Conservation (phyloP, 1,140 invertebrate species). For the Notospermus geniculatus region DNA sequence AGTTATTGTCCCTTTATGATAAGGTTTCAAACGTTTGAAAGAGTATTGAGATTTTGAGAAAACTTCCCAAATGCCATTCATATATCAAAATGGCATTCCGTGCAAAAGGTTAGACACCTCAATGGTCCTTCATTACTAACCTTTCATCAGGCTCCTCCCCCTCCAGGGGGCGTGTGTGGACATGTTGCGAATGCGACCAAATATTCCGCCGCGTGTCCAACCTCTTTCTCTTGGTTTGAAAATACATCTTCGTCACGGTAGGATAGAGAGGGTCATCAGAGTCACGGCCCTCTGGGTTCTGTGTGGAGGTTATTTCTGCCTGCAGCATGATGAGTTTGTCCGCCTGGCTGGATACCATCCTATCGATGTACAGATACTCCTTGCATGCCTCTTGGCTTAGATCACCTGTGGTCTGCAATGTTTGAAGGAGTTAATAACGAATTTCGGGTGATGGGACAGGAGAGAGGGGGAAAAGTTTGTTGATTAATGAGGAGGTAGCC, state of each 20-base stretch:
- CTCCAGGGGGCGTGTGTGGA: neutral
- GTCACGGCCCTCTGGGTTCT: constrained; percentile 27
- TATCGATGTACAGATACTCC: constrained; percentile 26
- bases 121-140: too few species aligned
- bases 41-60: too few species aligned
- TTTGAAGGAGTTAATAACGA: too few species aligned
- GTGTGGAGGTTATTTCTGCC: constrained; percentile 29
- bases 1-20: neutral
- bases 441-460: too few species aligned
- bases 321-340: constrained; percentile 23
- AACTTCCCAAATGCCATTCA: too few species aligned
- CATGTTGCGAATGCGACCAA: neutral
- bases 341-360: constrained; percentile 24
- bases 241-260: constrained; percentile 32
- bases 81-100: too few species aligned
- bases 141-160: too few species aligned
- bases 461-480: too few species aligned
- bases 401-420: constrained; percentile 21
- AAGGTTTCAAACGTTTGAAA: too few species aligned
- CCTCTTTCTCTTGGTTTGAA: constrained; percentile 26
- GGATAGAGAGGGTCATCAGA: constrained; percentile 31
- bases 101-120: too few species aligned
- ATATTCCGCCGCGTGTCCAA: constrained; percentile 19
- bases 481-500: too few species aligned
- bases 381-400: constrained; percentile 22